Conservation (phyloP, 2,113 vertebrate genomes). For the Colossoma macropomum region DNA sequence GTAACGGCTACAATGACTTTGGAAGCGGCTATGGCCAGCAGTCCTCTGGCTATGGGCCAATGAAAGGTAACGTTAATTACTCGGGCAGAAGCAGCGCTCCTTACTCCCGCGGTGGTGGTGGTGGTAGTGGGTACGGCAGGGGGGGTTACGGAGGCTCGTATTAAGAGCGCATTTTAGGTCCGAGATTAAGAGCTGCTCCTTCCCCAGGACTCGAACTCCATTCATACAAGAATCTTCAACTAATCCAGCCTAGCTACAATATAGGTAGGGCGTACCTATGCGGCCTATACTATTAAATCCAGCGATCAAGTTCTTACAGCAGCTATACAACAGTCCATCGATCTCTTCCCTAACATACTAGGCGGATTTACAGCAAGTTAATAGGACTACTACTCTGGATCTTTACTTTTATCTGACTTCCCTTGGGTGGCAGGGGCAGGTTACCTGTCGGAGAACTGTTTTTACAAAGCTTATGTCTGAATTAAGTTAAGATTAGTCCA, state of each 20-base stretch:
- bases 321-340: conserved; percentile 34
- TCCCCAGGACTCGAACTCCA: conserved; percentile 55
- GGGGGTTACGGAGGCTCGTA: conserved; percentile 73
- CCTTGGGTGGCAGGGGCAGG: conserved; percentile 46
- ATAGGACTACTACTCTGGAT: conserved; percentile 64
- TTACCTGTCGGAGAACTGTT: conserved; percentile 44
- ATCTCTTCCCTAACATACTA: conserved; percentile 47
- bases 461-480: conserved; percentile 47
- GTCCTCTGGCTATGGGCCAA: conserved; percentile 89
- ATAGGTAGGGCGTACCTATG: conserved; percentile 55
- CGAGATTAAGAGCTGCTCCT: conserved; percentile 54
- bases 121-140: conserved; percentile 70
- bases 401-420: conserved; percentile 54
- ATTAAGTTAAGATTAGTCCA: conserved; percentile 59
- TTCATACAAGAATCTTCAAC: conserved; percentile 52
- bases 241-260: conserved; percentile 50
- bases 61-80: conserved; percentile 89
- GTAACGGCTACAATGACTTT: conserved; percentile 91
- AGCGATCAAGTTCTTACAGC: conserved; percentile 50
- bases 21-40: conserved; percentile 92
- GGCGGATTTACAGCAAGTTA: conserved; percentile 43
- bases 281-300: conserved; percentile 45
- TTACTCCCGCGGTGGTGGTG: conserved; percentile 84
- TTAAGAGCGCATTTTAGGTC: conserved; percentile 49
- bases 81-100: conserved; percentile 86